Percentiles rank a stretch among this genome's conserved stretches.
phyloP scores from a whole-genome alignment of 2,113 vertebrate species.

The Lipophrys pholis region DNA sequence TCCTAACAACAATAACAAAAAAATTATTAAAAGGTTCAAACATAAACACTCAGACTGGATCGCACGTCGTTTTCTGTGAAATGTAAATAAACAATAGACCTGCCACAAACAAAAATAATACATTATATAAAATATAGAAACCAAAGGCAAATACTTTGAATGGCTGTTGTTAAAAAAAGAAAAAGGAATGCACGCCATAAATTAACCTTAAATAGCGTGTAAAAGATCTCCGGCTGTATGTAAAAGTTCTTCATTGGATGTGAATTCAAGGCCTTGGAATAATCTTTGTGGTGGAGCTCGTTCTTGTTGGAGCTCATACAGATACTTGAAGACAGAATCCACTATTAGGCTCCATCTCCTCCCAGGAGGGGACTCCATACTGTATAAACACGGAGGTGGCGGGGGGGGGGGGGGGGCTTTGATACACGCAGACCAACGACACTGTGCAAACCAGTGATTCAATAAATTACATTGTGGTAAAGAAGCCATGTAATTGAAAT shows the following conservation, averaged over 20 bases:
- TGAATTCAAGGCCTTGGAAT: constrained; percentile 9
- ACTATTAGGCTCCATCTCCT: neutral
- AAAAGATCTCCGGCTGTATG: too few species aligned
- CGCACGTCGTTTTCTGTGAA: too few species aligned
- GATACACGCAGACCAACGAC: constrained; percentile 55
- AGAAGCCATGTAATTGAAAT: constrained; percentile 75
- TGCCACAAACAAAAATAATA: too few species aligned
- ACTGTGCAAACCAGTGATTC: constrained; percentile 63
- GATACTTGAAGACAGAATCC: constrained; percentile 10
- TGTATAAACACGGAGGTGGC: constrained; percentile 8
- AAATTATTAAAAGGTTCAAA: too few species aligned
- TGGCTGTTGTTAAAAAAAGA: too few species aligned
- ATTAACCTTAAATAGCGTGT: neutral
- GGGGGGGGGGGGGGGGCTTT: constrained; percentile 27
- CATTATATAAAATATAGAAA: too few species aligned
- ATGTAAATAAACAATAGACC: too few species aligned
- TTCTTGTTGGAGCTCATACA: too few species aligned
- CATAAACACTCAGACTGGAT: too few species aligned
- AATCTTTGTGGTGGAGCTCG: constrained; percentile 13
- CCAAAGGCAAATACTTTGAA: too few species aligned
- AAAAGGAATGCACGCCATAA: too few species aligned
- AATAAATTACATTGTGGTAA: constrained; percentile 65
- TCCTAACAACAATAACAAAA: too few species aligned
- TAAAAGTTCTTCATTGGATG: neutral
- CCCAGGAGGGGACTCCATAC: constrained; percentile 19